Evolutionary conservation across 2,113 vertebrate species (phyloP).

Genomic region (Rhabdornis inornatus): DNA sequence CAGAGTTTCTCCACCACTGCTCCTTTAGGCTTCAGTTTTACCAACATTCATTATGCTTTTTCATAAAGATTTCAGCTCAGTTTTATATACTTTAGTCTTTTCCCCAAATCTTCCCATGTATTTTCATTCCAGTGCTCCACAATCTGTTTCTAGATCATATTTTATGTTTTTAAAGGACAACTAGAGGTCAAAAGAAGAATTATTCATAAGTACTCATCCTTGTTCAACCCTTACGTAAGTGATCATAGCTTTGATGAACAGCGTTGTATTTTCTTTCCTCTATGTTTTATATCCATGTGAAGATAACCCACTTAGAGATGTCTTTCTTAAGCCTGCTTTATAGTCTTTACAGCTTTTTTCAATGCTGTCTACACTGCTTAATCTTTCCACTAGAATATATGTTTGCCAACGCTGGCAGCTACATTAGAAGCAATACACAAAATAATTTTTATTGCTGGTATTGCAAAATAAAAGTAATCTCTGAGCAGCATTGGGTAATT

Average conservation of each 20-base stretch:
- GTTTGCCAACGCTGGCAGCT: neutral
- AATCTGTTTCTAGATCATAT: neutral
- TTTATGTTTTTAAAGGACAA: neutral
- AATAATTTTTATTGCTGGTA: neutral
- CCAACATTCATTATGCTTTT: neutral
- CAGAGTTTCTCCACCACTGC: neutral
- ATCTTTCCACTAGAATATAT: neutral
- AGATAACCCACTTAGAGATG: neutral
- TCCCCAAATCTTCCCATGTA: neutral
- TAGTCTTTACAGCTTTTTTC: neutral
- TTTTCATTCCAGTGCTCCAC: neutral
- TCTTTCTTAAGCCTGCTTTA: neutral
- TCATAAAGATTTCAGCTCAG: neutral
- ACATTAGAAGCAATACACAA: neutral
- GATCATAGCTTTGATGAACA: neutral
- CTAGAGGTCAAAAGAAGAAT: neutral
- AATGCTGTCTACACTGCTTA: neutral
- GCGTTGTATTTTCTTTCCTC: neutral
- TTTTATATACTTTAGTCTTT: neutral
- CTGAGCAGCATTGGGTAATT: neutral
- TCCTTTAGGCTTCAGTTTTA: neutral
- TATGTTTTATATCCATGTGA: neutral
- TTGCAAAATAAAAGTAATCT: neutral
- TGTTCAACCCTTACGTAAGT: neutral
- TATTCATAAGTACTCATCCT: neutral